Conservation (phyloP, 2,888 invertebrate genomes). For the Stenoptilia bipunctidactyla region DNA sequence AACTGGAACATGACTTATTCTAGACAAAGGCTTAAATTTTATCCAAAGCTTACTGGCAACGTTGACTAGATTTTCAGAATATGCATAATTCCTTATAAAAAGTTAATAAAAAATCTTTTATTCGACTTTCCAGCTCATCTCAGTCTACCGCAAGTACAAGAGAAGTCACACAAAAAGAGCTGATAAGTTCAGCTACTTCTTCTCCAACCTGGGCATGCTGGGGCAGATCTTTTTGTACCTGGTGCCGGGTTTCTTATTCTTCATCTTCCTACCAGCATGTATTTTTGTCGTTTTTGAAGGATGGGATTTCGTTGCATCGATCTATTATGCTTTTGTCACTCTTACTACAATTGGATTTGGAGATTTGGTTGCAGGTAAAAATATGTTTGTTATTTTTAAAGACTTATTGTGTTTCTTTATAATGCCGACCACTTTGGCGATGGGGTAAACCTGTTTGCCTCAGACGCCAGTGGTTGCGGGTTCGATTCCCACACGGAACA, state of each 20-base stretch:
- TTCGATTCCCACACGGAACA: no score
- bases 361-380: conserved; percentile 88
- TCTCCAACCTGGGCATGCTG: conserved; percentile 78
- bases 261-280: conserved; percentile 88
- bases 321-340: conserved; percentile 91
- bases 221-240: conserved; percentile 86
- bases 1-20: no score
- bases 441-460: no score
- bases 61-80: no score
- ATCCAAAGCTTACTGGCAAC: no score
- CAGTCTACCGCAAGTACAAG: conserved; percentile 86
- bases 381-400: no score
- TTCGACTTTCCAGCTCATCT: conserved; percentile 73
- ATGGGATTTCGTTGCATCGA: conserved; percentile 86
- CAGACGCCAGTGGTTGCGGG: no score
- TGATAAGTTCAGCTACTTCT: conserved; percentile 72
- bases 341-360: conserved; percentile 93
- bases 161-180: conserved; percentile 73
- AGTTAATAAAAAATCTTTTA: conserved; percentile 4
- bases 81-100: no score
- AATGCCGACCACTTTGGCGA: no score
- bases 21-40: no score
- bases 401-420: no score
- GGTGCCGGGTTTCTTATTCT: conserved; percentile 90
- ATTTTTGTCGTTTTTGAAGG: conserved; percentile 87